Evolutionary conservation across 2,797 vertebrate genomes (phyloP).

Genomic region (Chloroceryle inda): DNA sequence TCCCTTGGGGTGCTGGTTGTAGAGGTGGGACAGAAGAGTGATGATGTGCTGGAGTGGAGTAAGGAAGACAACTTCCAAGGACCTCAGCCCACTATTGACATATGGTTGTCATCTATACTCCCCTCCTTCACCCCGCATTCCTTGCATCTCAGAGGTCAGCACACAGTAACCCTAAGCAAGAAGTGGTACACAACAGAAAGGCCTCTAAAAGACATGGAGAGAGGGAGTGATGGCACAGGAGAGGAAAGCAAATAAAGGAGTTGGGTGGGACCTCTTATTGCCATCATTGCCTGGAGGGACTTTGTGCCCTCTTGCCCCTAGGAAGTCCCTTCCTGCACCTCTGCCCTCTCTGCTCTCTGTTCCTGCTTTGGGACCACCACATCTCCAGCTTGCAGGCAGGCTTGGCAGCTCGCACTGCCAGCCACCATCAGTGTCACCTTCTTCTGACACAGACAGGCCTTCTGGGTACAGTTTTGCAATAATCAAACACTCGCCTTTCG

Average conservation of each 20-base stretch:
- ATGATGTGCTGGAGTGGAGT: background rate
- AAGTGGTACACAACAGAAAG: background rate
- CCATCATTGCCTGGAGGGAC: background rate
- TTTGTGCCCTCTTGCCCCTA: background rate
- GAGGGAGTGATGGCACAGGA: background rate
- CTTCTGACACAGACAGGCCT: background rate
- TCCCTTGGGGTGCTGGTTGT: accelerated
- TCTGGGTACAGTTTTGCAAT: background rate
- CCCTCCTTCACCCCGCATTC: background rate
- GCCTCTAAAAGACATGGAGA: background rate
- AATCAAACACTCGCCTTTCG: background rate
- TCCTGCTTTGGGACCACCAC: accelerated
- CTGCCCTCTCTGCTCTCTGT: background rate
- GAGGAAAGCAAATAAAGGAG: background rate
- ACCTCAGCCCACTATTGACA: background rate
- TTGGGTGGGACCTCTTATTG: background rate
- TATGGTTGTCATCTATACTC: background rate
- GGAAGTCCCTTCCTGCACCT: background rate
- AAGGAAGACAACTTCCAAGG: background rate
- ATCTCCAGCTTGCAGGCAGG: background rate
- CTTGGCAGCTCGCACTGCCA: background rate
- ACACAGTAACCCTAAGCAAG: background rate
- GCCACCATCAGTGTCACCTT: background rate
- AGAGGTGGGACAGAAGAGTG: background rate
- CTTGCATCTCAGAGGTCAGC: background rate